Evolutionary conservation across 2,888 invertebrate species (phyloP), one percentile per base, ranked within the genome.

Genomic region (Scaeva pyrastri): DNA sequence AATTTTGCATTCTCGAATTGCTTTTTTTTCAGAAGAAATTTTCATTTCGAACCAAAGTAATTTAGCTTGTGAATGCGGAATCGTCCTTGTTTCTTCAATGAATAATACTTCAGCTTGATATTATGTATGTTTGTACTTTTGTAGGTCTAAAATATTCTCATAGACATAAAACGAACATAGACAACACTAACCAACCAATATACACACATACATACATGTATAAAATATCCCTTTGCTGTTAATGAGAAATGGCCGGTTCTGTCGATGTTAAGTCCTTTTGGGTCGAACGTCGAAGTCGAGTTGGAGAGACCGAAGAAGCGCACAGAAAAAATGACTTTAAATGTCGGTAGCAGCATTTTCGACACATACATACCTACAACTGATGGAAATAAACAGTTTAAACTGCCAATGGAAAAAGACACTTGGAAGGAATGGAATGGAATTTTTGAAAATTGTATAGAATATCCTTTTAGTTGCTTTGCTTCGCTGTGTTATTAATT

Each of bases 201-300:
- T 56, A 66, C n/a, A n/a, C n/a, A n/a, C n/a, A n/a, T n/a, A n/a
- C n/a, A n/a, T n/a, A n/a, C n/a, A n/a, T n/a, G n/a, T 31, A 31
- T 7, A 31, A 75, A 62, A n/a, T 62, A 70, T 70, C 31, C 71
- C 48, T 52, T 45, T 68, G 26, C 45, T 76, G 45, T 66, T 76
- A 75, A 76, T 85, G 80, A 80, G 80, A 79, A 72, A 80, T 75
- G 48, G 75, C 66, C 75, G 75, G 52, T 60, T 60, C 58, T 72
- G 58, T 72, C 66, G 75, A 76, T 72, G 76, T 76, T 48, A 68
- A 71, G 64, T 66, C 66, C 72, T 75, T 52, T 60, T 4, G 3
- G 45, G n/a, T n/a, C n/a, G n/a, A n/a, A n/a, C n/a, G n/a, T n/a
- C n/a, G n/a, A n/a, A 14, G 66, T 31, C 31, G 31, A 31, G n/a